phyloP scores from a whole-genome alignment of 2,797 vertebrate genomes.

The Ceryle rudis region DNA sequence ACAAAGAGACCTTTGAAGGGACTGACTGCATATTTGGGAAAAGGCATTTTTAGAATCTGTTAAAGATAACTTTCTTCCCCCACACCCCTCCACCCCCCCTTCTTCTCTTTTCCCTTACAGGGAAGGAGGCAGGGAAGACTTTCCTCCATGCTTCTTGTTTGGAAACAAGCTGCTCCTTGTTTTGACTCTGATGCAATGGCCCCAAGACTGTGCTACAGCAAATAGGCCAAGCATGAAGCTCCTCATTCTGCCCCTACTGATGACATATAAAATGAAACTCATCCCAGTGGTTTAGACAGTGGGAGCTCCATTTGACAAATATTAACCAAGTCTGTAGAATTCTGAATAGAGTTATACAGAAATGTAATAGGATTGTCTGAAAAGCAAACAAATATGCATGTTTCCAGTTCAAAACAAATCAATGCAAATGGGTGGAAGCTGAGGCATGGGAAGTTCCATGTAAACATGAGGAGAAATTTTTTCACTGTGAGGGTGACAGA shows the following conservation, averaged over 20 bases:
- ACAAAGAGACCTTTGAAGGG: constrained; percentile 86
- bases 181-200: constrained; percentile 78
- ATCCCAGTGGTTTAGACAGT: constrained; percentile 76
- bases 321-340: constrained; percentile 71
- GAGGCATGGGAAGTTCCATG: too few relatives aligned
- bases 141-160: constrained; percentile 80
- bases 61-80: constrained; percentile 83
- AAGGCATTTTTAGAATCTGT: constrained; percentile 87
- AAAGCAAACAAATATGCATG: constrained; percentile 40
- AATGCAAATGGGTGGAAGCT: not conserved
- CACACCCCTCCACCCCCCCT: not conserved
- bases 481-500: too few relatives aligned
- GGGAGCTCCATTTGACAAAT: constrained; percentile 73
- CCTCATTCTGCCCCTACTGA: constrained; percentile 77
- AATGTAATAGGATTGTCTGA: not conserved
- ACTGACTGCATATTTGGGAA: constrained; percentile 83
- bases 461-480: too few relatives aligned
- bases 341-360: constrained; percentile 13
- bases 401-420: not conserved
- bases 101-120: constrained; percentile 52
- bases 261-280: constrained; percentile 77
- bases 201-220: constrained; percentile 76
- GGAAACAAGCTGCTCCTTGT: constrained; percentile 82
- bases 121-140: constrained; percentile 66
- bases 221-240: constrained; percentile 75